Evolutionary conservation across 1,140 invertebrate genomes (phyloP).

Genomic region (Drosophila seguyi): DNA sequence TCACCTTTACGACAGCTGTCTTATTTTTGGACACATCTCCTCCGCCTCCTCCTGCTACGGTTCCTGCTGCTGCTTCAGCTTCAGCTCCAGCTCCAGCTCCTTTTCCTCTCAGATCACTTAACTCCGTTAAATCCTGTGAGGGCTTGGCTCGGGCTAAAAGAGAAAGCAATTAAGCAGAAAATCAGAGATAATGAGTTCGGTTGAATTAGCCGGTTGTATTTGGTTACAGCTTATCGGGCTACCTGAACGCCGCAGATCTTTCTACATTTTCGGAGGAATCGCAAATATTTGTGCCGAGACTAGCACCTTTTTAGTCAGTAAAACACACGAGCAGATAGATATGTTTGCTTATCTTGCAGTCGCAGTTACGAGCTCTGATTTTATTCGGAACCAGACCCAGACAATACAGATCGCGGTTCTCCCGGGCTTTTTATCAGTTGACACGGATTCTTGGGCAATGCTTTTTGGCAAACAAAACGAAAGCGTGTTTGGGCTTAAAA

Average conservation of each 20-base stretch:
- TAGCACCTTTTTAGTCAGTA: conserved; percentile 40
- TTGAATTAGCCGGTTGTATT: conserved; percentile 43
- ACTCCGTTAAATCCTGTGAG: conserved; percentile 46
- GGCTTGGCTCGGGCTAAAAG: conserved; percentile 69
- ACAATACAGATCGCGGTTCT: conserved; percentile 23
- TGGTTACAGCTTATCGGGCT: conserved; percentile 51
- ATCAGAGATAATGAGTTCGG: conserved; percentile 39
- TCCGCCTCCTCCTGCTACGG: background rate
- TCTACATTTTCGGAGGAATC: conserved; percentile 18
- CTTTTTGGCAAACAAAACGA: conserved; percentile 30
- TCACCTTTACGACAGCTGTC: conserved; percentile 75
- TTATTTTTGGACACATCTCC: conserved; percentile 54
- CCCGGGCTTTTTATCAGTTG: conserved; percentile 43
- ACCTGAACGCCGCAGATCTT: conserved; percentile 22
- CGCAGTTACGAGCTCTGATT: conserved; percentile 13
- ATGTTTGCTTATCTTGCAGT: conserved; percentile 40
- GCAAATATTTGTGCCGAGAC: conserved; percentile 45
- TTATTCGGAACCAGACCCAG: conserved; percentile 48
- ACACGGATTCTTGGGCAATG: conserved; percentile 33
- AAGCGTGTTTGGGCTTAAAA: conserved; percentile 40
- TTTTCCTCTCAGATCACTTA: conserved; percentile 51
- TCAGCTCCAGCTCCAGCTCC: background rate
- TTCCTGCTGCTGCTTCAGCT: background rate
- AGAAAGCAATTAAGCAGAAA: conserved; percentile 62
- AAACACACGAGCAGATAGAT: conserved; percentile 27